A percentile compares a stretch with the other conserved stretches of the same genome.
Conservation (phyloP, 2,888 invertebrate genomes). For the Acrobasis consociella region DNA sequence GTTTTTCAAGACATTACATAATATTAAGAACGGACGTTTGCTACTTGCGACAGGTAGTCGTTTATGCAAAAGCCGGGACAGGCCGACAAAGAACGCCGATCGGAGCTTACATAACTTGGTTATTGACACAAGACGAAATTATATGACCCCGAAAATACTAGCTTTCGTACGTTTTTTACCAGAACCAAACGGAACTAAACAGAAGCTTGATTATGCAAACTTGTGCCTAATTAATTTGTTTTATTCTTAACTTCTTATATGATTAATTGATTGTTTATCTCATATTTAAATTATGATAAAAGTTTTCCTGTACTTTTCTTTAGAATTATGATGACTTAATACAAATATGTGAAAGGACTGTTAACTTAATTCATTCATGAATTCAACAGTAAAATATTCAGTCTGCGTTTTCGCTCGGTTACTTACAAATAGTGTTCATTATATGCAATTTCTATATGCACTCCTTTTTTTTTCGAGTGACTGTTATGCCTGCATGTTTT, state of each 20-base stretch:
- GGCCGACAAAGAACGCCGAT: conserved; percentile 44
- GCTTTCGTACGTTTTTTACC: conserved; percentile 26
- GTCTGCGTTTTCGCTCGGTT: conserved; percentile 41
- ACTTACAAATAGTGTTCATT: conserved; percentile 40
- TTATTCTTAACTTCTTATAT: background rate
- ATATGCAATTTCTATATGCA: conserved; percentile 39
- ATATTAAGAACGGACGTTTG: conserved; percentile 30
- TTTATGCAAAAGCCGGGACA: conserved; percentile 29
- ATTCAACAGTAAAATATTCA: conserved; percentile 42
- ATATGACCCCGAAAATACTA: conserved; percentile 30
- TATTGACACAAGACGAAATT: conserved; percentile 36
- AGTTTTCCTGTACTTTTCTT: background rate
- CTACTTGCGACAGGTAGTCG: conserved; percentile 25
- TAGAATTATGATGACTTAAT: background rate
- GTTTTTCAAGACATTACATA: conserved; percentile 28
- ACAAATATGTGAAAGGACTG: conserved; percentile 43
- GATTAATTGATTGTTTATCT: background rate
- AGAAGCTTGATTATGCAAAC: conserved; percentile 37
- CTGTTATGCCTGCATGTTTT: conserved; percentile 49
- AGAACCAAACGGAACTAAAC: conserved; percentile 31
- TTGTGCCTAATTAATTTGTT: conserved; percentile 33
- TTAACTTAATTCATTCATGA: conserved; percentile 37
- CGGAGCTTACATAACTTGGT: conserved; percentile 48
- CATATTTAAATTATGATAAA: background rate
- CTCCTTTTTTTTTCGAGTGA: conserved; percentile 44